Base-by-base conservation (phyloP, 2,113 vertebrate species). In the Fukomys damarensis region DNA sequence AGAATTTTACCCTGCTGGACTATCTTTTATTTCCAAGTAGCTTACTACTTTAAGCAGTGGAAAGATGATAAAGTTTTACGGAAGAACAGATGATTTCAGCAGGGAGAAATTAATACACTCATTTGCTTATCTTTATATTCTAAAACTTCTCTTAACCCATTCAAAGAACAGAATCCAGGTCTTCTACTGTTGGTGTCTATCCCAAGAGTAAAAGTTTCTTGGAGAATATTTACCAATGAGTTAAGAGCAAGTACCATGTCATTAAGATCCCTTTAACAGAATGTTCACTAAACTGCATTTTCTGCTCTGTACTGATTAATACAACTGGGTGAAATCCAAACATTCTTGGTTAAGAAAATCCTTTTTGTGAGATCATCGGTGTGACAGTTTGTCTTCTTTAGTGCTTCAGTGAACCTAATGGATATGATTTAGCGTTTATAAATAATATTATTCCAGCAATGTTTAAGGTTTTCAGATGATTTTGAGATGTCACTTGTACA, bases 241-340 rank as follows among this genome's bases (percentile, higher is more conserved):
- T 98, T 96, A 96, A 98, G 92, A 96, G 87, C 96, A 95, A 98
- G 93, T 97, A 82, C 98, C 89, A 46, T 95, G 85, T 96, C 95
- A 97, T 86, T 95, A 88, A 96, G 7, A 97, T 76, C 61, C 54
- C 95, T 93, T 96, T 94, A 96, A 95, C 92, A 97, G 86, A 96
- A 97, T 93, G 94, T 61, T 97, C 77, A 93, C 6, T 93, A 83
- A 96, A 86, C 88, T 86, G 59, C 28, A 59, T 98, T 97, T 96
- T 98, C 97, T 95, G 88, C 85, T 97, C 96, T 98, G 97, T 98
- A 95, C 89, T 97, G 96, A 98, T 97, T 92, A 97, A 87, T 96
- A n/a, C 68, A 77, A 94, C 97, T 97, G 82, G 96, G 24, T 96
- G 77, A 97, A 94, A 96, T 90, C 61, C 96, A 95, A 28, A 66